Percentiles rank a stretch among this genome's conserved stretches.
These are phyloP conservation scores for Sminthurinus signatus DNA, from an alignment of 1,140 invertebrate species.

Conservation along the genomic window DNA sequence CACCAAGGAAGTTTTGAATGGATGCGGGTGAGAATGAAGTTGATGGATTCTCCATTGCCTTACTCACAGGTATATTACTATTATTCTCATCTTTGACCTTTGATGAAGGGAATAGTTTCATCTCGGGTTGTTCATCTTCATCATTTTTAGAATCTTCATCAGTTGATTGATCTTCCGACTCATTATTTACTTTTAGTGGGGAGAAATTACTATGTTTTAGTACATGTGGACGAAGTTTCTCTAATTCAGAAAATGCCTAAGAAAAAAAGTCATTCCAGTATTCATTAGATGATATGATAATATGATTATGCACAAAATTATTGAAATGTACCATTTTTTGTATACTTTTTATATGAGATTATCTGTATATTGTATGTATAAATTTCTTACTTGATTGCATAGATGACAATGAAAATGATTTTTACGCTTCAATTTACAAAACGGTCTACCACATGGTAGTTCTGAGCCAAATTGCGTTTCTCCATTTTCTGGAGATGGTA, in stretches of 20 bases:
- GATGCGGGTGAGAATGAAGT: constrained; percentile 29
- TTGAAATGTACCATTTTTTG: too few species aligned
- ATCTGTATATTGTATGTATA: too few species aligned
- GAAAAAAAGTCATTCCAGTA: background rate
- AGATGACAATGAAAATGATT: constrained; percentile 79
- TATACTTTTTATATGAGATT: too few species aligned
- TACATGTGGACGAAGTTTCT: constrained; percentile 61
- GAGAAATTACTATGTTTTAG: constrained; percentile 57
- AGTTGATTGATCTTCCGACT: constrained; percentile 25
- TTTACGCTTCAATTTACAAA: constrained; percentile 77
- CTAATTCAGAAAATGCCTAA: constrained; percentile 61
- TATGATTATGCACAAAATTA: background rate
- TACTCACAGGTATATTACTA: too few species aligned
- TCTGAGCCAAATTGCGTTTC: constrained; percentile 49
- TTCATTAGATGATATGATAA: background rate
- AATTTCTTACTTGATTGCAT: constrained; percentile 63
- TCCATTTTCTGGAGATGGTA: constrained; percentile 30
- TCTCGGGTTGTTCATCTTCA: constrained; percentile 42
- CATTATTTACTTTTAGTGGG: constrained; percentile 18
- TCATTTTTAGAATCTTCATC: constrained; percentile 45
- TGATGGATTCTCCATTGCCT: constrained; percentile 5
- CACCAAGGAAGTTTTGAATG: constrained; percentile 30
- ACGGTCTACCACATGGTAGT: constrained; percentile 68
- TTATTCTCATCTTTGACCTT: background rate
- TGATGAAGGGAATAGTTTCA: constrained; percentile 16